Conservation (phyloP, 2,113 vertebrate genomes). For the Pelecanus crispus region DNA sequence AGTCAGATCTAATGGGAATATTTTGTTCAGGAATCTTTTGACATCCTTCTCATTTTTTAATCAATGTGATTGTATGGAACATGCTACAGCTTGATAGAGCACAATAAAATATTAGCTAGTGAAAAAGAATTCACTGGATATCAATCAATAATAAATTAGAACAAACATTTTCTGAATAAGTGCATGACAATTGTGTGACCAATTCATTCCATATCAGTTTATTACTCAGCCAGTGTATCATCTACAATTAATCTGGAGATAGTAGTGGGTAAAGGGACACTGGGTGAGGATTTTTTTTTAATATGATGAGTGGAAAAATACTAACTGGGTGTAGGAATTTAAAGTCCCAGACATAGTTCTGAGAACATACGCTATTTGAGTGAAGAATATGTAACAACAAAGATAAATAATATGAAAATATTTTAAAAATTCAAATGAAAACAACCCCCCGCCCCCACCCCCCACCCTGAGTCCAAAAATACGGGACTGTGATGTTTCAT, state of each 20-base stretch:
- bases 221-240: neutral
- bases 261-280: neutral
- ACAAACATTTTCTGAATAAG: constrained; percentile 27
- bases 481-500: neutral
- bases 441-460: too few relatives aligned
- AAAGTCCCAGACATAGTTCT: neutral
- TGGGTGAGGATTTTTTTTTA: neutral
- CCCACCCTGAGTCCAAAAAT: neutral
- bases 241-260: neutral
- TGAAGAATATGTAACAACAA: neutral
- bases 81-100: neutral
- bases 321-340: neutral
- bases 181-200: neutral
- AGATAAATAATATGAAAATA: neutral
- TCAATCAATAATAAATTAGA: constrained; percentile 35
- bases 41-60: constrained; percentile 6
- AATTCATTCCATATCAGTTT: neutral
- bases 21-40: neutral
- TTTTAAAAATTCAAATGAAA: neutral
- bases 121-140: constrained; percentile 4
- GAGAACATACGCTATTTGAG: neutral
- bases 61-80: neutral
- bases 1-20: neutral
- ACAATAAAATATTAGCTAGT: neutral
- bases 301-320: neutral